phyloP scores from a whole-genome alignment of 1,140 invertebrate genomes.

The Pseudomyrmex flavicornis region DNA sequence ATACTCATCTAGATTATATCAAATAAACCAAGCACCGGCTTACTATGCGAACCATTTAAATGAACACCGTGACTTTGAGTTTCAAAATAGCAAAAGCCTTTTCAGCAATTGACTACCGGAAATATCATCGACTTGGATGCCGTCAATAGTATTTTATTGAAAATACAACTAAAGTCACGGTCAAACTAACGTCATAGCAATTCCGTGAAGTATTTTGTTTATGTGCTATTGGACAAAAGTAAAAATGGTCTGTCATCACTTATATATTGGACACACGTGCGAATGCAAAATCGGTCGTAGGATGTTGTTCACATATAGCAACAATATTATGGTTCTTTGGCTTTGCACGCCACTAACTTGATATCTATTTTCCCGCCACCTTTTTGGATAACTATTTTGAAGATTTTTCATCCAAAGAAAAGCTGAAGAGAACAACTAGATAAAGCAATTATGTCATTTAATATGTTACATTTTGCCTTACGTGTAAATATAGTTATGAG shows the following conservation, averaged over 20 bases:
- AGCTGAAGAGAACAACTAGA: too few species aligned
- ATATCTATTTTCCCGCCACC: too few species aligned
- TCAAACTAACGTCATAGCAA: not conserved
- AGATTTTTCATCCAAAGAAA: too few species aligned
- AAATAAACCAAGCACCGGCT: not conserved
- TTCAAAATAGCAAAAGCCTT: not conserved
- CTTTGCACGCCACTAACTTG: too few species aligned
- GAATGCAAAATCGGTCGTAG: not conserved
- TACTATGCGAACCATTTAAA: not conserved
- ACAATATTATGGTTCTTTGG: not conserved
- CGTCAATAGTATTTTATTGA: not conserved
- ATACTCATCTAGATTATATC: not conserved
- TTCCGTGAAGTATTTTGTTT: not conserved
- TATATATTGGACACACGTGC: not conserved
- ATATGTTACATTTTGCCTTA: too few species aligned
- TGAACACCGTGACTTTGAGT: not conserved
- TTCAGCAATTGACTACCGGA: not conserved
- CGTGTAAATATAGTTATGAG: too few species aligned
- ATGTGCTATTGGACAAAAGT: not conserved
- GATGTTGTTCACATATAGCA: not conserved
- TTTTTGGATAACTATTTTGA: too few species aligned
- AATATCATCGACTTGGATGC: not conserved
- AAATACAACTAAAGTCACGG: not conserved
- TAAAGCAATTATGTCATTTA: too few species aligned
- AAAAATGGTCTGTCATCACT: not conserved